phyloP scores from a whole-genome alignment of 2,797 vertebrate genomes.

The Xyrichtys novacula region DNA sequence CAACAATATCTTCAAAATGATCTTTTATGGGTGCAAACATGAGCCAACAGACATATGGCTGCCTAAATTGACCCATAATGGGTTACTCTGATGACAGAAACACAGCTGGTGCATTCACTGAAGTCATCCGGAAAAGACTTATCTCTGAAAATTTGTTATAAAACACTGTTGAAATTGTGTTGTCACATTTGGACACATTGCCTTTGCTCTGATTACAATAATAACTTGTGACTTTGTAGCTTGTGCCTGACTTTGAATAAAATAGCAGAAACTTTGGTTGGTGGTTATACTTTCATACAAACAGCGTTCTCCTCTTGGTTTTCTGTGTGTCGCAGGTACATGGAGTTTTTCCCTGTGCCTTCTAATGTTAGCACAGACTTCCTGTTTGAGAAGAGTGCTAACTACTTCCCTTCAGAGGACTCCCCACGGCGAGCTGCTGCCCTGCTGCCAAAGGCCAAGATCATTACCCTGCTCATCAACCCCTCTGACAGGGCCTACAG shows the following conservation, averaged over 20 bases:
- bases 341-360: conserved; percentile 95
- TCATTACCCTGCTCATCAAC: conserved; percentile 97
- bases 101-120: conserved; percentile 66
- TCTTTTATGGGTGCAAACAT: conserved; percentile 49
- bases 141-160: conserved; percentile 44
- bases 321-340: conserved; percentile 88
- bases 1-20: conserved; percentile 56
- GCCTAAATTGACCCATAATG: conserved; percentile 75
- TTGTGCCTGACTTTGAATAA: conserved; percentile 59
- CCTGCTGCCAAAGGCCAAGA: conserved; percentile 95
- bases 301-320: conserved; percentile 5
- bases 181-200: conserved; percentile 22
- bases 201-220: conserved; percentile 31
- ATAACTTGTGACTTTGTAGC: conserved; percentile 47
- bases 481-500: conserved; percentile 96
- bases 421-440: conserved; percentile 91
- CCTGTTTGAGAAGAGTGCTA: conserved; percentile 97
- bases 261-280: conserved; percentile 8
- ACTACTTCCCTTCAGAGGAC: conserved; percentile 97
- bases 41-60: conserved; percentile 70
- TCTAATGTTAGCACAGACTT: conserved; percentile 92
- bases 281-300: conserved; percentile 7
- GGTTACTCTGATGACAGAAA: conserved; percentile 67
- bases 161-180: conserved; percentile 43
- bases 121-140: conserved; percentile 60